Base-by-base conservation (phyloP, 2,888 invertebrate species). In the Protula sp. region DNA sequence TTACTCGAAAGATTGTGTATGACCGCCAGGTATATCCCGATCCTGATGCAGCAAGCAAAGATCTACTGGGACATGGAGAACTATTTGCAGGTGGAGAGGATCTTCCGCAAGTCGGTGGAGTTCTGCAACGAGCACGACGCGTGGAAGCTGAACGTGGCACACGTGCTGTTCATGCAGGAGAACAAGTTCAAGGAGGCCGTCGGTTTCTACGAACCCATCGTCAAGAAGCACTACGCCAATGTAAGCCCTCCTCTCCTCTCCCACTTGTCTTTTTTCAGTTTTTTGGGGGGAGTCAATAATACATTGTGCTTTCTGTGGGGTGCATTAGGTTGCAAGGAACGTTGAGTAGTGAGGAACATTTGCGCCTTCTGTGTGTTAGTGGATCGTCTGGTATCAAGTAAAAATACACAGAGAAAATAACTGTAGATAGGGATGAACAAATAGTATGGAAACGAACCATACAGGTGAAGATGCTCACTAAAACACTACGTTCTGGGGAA, bases 21-120 rank as follows among this genome's bases (percentile, higher is more conserved):
- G n/a, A n/a, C n/a, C n/a, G n/a, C 24, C 65, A 87, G 93, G 71
- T 98, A 95, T 75, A 89, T 99, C 63, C 98, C 99, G 0, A 94
- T 97, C 1, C 85, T 98, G n/a, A 98, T 99, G 98, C 94, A 95
- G 0, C 94, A 99, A 81, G 97, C 98, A 1, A 97, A 95, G 85
- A 93, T 99, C 67, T 94, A 93, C 76, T 99, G 99, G 98, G 94
- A 98, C 68, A 86, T 91, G 80, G 93, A 93, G 77, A 94, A 98
- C 78, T 99, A 97, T 74, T 85, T 87, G 1, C 93, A 95, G 76
- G 97, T 99, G 1, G 97, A 98, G 79, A 92, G 94, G 78, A 93
- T 97, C 68, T 97, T 98, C 80, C 87, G 93, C 31, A 94, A 95
- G 79, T 94, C 94, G 61, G 94, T 93, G 0, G 99, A 99, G 79